These are phyloP conservation scores for Holotrichia oblita DNA, from an alignment of 1,140 invertebrate genomes.

Conservation along the genomic window DNA sequence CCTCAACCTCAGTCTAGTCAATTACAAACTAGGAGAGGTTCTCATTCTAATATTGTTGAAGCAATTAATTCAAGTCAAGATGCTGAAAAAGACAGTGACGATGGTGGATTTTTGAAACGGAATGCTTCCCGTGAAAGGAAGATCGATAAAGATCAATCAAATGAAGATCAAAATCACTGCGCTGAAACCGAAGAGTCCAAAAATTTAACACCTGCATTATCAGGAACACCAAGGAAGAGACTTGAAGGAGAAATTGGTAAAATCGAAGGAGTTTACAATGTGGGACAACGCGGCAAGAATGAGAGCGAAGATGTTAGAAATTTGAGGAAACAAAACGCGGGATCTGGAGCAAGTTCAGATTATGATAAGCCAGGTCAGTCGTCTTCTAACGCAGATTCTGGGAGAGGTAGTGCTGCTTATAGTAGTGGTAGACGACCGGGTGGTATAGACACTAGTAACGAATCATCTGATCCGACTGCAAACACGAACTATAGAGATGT, in stretches of 20 bases:
- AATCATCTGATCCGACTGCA: slow-evolving; percentile 32
- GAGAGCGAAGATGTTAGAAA: slow-evolving; percentile 53
- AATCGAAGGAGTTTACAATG: slow-evolving; percentile 59
- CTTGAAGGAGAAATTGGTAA: slow-evolving; percentile 58
- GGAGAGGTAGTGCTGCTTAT: slow-evolving; percentile 78
- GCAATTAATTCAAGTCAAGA: slow-evolving; percentile 57
- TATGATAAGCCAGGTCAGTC: slow-evolving; percentile 75
- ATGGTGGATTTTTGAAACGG: slow-evolving; percentile 65
- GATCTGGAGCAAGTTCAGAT: slow-evolving; percentile 69
- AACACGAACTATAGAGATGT: slow-evolving; percentile 33
- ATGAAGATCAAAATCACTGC: background rate
- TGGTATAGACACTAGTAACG: slow-evolving; percentile 58
- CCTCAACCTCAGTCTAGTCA: slow-evolving; percentile 61
- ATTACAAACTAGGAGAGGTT: slow-evolving; percentile 63
- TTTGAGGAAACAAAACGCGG: slow-evolving; percentile 65
- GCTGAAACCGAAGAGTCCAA: slow-evolving; percentile 46
- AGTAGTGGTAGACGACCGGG: slow-evolving; percentile 72
- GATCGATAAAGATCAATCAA: slow-evolving; percentile 24
- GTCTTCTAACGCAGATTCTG: slow-evolving; percentile 78
- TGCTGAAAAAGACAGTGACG: slow-evolving; percentile 67
- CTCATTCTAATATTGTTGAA: slow-evolving; percentile 67
- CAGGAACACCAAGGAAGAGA: slow-evolving; percentile 54
- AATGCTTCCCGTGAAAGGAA: slow-evolving; percentile 47
- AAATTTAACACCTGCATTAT: slow-evolving; percentile 48
- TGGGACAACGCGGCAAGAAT: slow-evolving; percentile 49